Conservation (phyloP, 2,888 invertebrate species). For the Theodoxus fluviatilis region DNA sequence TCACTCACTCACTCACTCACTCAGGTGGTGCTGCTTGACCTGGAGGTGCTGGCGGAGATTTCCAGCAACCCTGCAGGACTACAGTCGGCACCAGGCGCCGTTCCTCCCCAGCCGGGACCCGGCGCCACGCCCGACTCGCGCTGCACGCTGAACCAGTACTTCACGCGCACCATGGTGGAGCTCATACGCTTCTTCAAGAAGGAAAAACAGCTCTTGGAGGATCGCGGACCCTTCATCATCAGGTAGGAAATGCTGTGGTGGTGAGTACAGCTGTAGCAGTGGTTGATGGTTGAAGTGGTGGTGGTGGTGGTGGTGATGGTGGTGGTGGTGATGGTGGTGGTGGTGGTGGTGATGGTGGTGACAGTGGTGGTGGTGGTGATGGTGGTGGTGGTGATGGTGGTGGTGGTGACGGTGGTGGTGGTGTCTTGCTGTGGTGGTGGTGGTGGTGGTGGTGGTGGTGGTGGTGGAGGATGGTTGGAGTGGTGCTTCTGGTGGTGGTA, state of each 20-base stretch:
- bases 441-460: too few relatives aligned
- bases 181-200: conserved; percentile 84
- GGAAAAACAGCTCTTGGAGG: conserved; percentile 85
- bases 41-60: conserved; percentile 85
- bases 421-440: not conserved
- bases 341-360: too few relatives aligned
- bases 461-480: too few relatives aligned
- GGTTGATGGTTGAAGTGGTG: too few relatives aligned
- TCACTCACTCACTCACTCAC: not conserved
- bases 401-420: not conserved
- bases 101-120: not conserved
- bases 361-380: too few relatives aligned
- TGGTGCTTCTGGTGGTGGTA: too few relatives aligned
- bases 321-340: too few relatives aligned
- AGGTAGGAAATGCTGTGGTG: too few relatives aligned
- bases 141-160: conserved; percentile 68
- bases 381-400: conserved; percentile 19
- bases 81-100: conserved; percentile 41
- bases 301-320: too few relatives aligned
- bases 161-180: conserved; percentile 87
- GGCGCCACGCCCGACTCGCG: conserved; percentile 19
- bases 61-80: conserved; percentile 64
- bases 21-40: conserved; percentile 85
- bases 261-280: too few relatives aligned
- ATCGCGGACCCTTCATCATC: conserved; percentile 93